Percentiles rank a stretch among this genome's conserved stretches.
Evolutionary conservation across 1,140 invertebrate genomes (phyloP).

Genomic region (Muscidifurax raptorellus): DNA sequence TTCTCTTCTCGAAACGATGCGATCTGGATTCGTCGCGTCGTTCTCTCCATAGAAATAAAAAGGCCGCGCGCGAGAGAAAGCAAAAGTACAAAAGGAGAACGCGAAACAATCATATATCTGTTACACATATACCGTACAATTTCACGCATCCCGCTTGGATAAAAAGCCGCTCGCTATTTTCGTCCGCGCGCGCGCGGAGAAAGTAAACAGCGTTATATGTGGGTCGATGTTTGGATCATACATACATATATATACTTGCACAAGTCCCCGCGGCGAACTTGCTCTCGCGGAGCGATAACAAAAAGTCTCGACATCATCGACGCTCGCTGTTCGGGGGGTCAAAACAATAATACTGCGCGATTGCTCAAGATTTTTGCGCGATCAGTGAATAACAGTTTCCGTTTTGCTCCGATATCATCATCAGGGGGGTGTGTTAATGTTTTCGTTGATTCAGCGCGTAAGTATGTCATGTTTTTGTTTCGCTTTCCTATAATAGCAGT

Average conservation of each 20-base stretch:
- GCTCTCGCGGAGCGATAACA: background rate
- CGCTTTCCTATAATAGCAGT: no score
- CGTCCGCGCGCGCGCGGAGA: slow-evolving; percentile 3
- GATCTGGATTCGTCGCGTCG: no score
- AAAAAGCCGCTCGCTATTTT: slow-evolving; percentile 6
- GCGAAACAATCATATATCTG: background rate
- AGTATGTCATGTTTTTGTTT: no score
- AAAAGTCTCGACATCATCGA: background rate
- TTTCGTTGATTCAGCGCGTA: no score
- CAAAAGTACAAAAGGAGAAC: background rate
- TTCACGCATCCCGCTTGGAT: background rate
- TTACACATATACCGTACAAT: background rate
- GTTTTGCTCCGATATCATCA: background rate
- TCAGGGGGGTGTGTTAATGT: no score
- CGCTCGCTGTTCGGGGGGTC: no score
- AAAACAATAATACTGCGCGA: background rate
- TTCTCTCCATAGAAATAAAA: no score
- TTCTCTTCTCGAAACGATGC: background rate
- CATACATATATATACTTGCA: no score
- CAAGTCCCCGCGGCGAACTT: background rate
- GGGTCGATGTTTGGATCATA: slow-evolving; percentile 39
- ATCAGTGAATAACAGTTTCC: background rate
- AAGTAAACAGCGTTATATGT: slow-evolving; percentile 34
- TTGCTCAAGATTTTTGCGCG: slow-evolving; percentile 4
- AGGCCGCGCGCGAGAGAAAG: background rate